Conservation (phyloP, 1,140 invertebrate genomes). For the Latrodectus geometricus region DNA sequence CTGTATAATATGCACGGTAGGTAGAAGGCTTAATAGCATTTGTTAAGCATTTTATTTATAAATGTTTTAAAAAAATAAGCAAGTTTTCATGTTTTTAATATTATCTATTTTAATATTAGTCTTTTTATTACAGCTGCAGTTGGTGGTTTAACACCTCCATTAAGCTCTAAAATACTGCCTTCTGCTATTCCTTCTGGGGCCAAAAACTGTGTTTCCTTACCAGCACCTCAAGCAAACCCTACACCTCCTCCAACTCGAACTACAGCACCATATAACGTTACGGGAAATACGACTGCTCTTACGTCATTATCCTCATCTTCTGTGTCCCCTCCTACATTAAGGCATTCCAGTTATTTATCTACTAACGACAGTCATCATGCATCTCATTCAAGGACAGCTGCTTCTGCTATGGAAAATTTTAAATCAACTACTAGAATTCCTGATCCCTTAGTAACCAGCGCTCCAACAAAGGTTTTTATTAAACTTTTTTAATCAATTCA, state of each 20-base stretch:
- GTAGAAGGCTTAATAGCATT: no score
- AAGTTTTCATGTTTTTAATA: background rate
- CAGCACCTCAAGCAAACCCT: conserved; percentile 1
- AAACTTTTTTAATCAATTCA: background rate
- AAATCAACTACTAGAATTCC: conserved; percentile 22
- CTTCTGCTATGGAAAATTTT: conserved; percentile 7
- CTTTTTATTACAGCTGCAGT: conserved; percentile 32
- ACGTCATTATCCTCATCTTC: conserved; percentile 45
- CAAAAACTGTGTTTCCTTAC: conserved; percentile 36
- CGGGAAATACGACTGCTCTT: conserved; percentile 53
- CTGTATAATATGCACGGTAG: no score
- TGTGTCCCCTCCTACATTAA: conserved; percentile 26
- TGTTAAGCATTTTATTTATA: no score
- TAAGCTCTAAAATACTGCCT: conserved; percentile 21
- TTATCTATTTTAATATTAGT: background rate
- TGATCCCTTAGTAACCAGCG: conserved; percentile 17
- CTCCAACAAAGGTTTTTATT: conserved; percentile 35
- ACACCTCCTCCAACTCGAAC: conserved; percentile 34
- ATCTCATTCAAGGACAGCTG: conserved; percentile 23
- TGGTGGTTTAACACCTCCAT: background rate
- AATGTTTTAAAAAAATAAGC: no score
- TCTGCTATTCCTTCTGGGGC: conserved; percentile 3
- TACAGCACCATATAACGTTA: conserved; percentile 46
- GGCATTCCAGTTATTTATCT: conserved; percentile 58
- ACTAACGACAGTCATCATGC: conserved; percentile 34